Evolutionary conservation across 1,140 invertebrate species (phyloP).

Genomic region (Orchestia grillus): DNA sequence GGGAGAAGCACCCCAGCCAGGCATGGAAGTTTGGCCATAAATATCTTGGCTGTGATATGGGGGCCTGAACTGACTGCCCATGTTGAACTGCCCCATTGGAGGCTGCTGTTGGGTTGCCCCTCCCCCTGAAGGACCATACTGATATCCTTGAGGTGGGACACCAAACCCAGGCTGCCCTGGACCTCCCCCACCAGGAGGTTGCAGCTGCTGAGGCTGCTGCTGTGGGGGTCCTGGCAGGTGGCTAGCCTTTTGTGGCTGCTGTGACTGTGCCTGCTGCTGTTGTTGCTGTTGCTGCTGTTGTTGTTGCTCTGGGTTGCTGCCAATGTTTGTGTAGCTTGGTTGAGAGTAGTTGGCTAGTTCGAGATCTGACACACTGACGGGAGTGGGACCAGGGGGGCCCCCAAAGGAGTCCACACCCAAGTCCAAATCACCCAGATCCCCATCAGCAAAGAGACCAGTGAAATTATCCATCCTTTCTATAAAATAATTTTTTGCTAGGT

Average conservation of each 20-base stretch:
- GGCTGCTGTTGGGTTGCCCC: slow-evolving; percentile 60
- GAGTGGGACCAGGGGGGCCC: slow-evolving; percentile 61
- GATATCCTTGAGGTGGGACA: slow-evolving; percentile 58
- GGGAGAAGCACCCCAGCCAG: slow-evolving; percentile 57
- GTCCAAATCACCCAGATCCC: slow-evolving; percentile 66
- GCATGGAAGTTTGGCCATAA: slow-evolving; percentile 59
- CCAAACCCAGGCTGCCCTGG: slow-evolving; percentile 52
- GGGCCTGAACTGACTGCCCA: slow-evolving; percentile 60
- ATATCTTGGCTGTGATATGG: slow-evolving; percentile 63
- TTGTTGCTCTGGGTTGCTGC: slow-evolving; percentile 55
- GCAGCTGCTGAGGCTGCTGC: slow-evolving; percentile 59
- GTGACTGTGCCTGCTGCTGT: slow-evolving; percentile 59
- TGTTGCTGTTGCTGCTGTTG: slow-evolving; percentile 56
- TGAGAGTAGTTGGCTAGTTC: slow-evolving; percentile 63
- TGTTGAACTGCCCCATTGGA: slow-evolving; percentile 61
- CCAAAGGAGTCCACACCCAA: slow-evolving; percentile 65
- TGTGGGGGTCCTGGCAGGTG: slow-evolving; percentile 55
- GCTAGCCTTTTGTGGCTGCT: slow-evolving; percentile 15
- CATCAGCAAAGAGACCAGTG: slow-evolving; percentile 67
- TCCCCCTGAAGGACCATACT: slow-evolving; percentile 58
- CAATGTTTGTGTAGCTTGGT: slow-evolving; percentile 62
- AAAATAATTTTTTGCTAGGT: slow-evolving; percentile 43
- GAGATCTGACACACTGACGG: slow-evolving; percentile 63
- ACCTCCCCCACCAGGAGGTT: slow-evolving; percentile 38
- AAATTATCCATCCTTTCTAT: slow-evolving; percentile 66